Percentiles rank a stretch among this genome's conserved stretches.
Conservation (phyloP, 2,888 invertebrate species). For the Temnothorax unifasciatus region DNA sequence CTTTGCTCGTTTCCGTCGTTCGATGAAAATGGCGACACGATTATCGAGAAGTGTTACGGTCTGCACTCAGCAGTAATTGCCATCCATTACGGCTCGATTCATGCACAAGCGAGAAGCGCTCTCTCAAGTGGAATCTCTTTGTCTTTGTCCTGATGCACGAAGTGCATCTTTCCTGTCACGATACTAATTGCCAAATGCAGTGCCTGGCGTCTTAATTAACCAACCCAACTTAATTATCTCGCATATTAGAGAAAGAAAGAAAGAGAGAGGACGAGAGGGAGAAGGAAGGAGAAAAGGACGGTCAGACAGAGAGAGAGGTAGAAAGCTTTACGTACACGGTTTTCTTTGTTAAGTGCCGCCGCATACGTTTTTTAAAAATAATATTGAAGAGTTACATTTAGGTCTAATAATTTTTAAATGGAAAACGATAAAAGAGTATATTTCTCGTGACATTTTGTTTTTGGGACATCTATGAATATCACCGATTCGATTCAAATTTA, state of each 20-base stretch:
- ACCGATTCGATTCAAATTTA: background rate
- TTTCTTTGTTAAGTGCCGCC: background rate
- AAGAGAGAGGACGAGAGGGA: background rate
- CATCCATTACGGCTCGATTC: constrained; percentile 74
- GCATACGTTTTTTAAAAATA: background rate
- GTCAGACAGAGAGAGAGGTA: background rate
- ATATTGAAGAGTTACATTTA: background rate
- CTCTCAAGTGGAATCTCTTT: constrained; percentile 68
- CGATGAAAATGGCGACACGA: constrained; percentile 68
- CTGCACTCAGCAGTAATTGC: constrained; percentile 75
- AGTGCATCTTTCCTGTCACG: constrained; percentile 70
- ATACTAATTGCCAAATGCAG: constrained; percentile 57
- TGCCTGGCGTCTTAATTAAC: constrained; percentile 66
- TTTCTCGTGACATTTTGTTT: background rate
- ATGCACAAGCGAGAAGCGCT: constrained; percentile 70
- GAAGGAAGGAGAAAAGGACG: too few species aligned
- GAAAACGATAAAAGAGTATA: background rate
- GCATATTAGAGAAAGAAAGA: constrained; percentile 38
- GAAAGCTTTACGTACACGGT: background rate
- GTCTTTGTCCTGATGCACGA: constrained; percentile 66
- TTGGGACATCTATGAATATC: background rate
- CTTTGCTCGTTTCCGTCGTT: constrained; percentile 65
- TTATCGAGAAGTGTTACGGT: constrained; percentile 75
- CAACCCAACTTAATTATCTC: constrained; percentile 67
- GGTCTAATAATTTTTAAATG: background rate